Conservation (phyloP, 1,140 invertebrate genomes). For the Euschistus heros region DNA sequence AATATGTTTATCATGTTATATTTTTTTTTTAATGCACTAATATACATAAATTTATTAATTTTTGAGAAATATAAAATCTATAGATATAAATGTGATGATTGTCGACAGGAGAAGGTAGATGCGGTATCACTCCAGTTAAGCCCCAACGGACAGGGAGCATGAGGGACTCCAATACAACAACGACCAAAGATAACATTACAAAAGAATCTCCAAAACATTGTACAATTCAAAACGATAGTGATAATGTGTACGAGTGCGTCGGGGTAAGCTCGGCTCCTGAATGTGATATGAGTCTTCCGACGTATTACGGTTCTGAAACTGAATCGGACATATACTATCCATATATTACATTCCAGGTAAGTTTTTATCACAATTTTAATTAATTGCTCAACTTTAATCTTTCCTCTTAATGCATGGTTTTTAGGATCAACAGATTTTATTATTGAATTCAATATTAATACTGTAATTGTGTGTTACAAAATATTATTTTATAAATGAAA, state of each 20-base stretch:
- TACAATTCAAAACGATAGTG: conserved; percentile 6
- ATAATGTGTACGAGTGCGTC: conserved; percentile 21
- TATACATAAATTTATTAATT: no score
- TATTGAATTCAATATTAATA: no score
- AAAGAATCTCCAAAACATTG: background rate
- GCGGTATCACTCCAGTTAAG: conserved; percentile 60
- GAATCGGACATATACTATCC: conserved; percentile 70
- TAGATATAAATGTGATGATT: conserved; percentile 4
- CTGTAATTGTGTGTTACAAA: no score
- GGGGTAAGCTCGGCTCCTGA: conserved; percentile 25
- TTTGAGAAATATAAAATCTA: background rate
- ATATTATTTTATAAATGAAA: no score
- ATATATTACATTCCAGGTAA: conserved; percentile 47
- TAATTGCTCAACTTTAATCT: background rate
- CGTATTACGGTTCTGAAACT: conserved; percentile 67
- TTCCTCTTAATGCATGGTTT: no score
- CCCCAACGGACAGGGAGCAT: conserved; percentile 72
- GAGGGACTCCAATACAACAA: conserved; percentile 42
- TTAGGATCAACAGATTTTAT: no score
- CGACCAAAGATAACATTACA: background rate
- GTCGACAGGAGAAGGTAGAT: conserved; percentile 56
- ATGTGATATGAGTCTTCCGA: conserved; percentile 35
- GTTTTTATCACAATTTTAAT: conserved; percentile 26
- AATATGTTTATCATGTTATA: no score
- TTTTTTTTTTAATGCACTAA: background rate